Evolutionary conservation across 2,113 vertebrate species (phyloP), one percentile per base, ranked within the genome.

Genomic region (Pygoscelis adeliae): DNA sequence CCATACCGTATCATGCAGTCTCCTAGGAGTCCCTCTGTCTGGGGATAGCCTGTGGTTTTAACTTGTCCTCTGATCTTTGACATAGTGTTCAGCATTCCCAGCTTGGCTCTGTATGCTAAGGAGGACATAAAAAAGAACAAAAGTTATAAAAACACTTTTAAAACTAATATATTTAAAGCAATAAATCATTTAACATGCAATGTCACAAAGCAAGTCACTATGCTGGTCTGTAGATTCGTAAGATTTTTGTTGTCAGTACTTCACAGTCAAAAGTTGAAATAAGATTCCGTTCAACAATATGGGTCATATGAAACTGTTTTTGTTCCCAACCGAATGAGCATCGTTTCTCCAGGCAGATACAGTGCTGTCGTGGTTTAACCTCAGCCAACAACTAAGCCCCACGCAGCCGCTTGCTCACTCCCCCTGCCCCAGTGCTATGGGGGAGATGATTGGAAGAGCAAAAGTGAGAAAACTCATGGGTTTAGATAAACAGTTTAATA

Each of bases 41-140:
- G 99, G 2, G 99, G 99, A 97, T 99, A 99, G 22, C 99, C 99
- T 1, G 99, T 99, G 93, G 98, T 98, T 98, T 99, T 99, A 96
- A 99, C 99, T 97, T 99, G 99, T 15, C 99, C 99, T 85, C 99
- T 98, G 94, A 99, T 99, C 98, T 99, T 99, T 59, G 99, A 99
- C 98, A 99, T 93, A 2, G 99, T 99, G 97, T 99, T 99, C 96
- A 99, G 97, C 99, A 99, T 99, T 72, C 99, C 99, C 69, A 99
- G 98, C 91, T 98, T 99, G 91, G 99, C 99, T 98, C 99, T 98
- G 93, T 99, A 99, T 78, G 99, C 99, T 99, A 92, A 96, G 65
- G 52, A n/a, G 20, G 17, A 85, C 47, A 72, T 0, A 44, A 27
- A 52, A 53, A 36, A 10, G 6, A 38, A 49, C 5, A 23, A 13